Base-by-base conservation (phyloP, 2,797 vertebrate species). In the Petrocephalus sullivani region DNA sequence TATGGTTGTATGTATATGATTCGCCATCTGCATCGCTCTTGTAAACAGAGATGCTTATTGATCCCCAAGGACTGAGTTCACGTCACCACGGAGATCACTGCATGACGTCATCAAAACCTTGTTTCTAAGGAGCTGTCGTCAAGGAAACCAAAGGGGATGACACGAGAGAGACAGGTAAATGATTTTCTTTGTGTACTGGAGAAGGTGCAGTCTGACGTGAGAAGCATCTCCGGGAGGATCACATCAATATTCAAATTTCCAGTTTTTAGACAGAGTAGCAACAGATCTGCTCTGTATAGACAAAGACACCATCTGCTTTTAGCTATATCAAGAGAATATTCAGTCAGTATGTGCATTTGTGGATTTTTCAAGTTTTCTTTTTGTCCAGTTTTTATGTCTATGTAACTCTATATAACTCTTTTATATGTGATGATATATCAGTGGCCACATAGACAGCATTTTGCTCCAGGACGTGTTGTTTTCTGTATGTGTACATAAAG, bases 111-210 rank as follows among this genome's bases (percentile, higher is more conserved):
- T 89, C 0, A 84, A 71, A 88, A 33, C 53, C 71, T 87, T n/a
- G 88, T 90, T 88, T 89, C 91, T 89, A 81, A 90, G 93, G 89
- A 89, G 89, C 85, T 90, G 93, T 94, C 92, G 91, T 91, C 90
- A 88, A 0, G 86, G 92, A 57, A 93, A 93, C 93, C 58, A 81
- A 89, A 91, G 91, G 37, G 82, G 53, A 89, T 90, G 91, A 91
- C 67, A 87, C 87, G 89, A 90, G 90, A 90, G 87, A 87, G 57
- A 51, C n/a, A 64, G 85, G 85, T 87, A 41, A 19, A 87, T 14
- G 10, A 87, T 64, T 10, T 10, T 49, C 58, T 9, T 51, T 58
- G 90, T 90, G 90, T 92, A 56, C 58, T 64, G 85, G 85, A 87
- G 51, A 41, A 87, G 58, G 41, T 61, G 85, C 14, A 41, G 37